Base-by-base conservation (phyloP, 2,888 invertebrate genomes). In the Hyalella azteca region DNA sequence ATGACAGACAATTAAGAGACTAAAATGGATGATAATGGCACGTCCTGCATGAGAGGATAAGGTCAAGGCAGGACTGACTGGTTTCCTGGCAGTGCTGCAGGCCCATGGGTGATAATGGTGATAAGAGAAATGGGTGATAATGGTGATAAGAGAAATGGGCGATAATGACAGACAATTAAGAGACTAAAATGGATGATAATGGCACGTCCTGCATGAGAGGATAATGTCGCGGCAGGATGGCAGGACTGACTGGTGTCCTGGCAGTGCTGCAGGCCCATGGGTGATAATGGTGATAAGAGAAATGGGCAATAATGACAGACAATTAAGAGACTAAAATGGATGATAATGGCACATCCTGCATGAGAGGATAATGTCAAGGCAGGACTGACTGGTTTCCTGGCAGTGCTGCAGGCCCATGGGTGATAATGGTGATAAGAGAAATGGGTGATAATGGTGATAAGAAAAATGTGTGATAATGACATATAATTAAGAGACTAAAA, bases 231-330 rank as follows among this genome's bases (percentile, higher is more conserved):
- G 45, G 4, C 19, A 13, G 13, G n/a, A 5, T n/a, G 13, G 22
- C 54, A 15, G 15, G 3, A 89, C 90, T 89, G 87, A 91, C 91
- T 92, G 85, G 94, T 94, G 87, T 94, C 91, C 87, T 93, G 92
- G 87, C 94, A 94, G 87, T 91, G 90, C 81, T 90, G 90, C 86
- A 94, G 89, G 87, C 94, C 93, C n/a, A n/a, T n/a, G n/a, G n/a
- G n/a, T n/a, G n/a, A n/a, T n/a, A n/a, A n/a, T n/a, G n/a, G n/a
- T n/a, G n/a, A n/a, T n/a, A n/a, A n/a, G n/a, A n/a, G n/a, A n/a
- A n/a, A n/a, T n/a, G n/a, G n/a, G n/a, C n/a, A n/a, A n/a, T n/a
- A n/a, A n/a, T n/a, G n/a, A n/a, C n/a, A n/a, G n/a, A n/a, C n/a
- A n/a, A n/a, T n/a, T n/a, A n/a, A n/a, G n/a, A n/a, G n/a, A n/a